A percentile compares a stretch with the other conserved stretches of the same genome.
Evolutionary conservation across 2,113 vertebrate species (phyloP).

Genomic region (Pan paniscus): DNA sequence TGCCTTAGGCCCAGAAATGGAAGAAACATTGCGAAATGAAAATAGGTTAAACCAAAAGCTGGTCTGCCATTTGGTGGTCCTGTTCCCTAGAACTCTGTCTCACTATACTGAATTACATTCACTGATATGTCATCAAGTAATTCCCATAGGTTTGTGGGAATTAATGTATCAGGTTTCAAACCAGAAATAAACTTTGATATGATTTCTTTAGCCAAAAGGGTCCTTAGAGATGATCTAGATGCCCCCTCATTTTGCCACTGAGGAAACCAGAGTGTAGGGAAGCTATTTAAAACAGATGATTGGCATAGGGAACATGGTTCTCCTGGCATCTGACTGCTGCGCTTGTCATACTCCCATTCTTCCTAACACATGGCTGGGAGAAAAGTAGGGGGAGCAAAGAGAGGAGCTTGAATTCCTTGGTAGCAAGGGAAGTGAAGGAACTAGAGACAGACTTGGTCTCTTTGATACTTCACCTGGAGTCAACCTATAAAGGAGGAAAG

Average conservation of each 20-base stretch:
- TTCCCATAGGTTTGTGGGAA: background rate
- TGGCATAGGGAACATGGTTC: background rate
- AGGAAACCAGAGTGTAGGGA: background rate
- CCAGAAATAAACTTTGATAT: background rate
- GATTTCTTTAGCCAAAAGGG: background rate
- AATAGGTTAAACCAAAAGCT: constrained; percentile 31
- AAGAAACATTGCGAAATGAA: constrained; percentile 1
- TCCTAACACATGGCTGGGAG: background rate
- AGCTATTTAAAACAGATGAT: background rate
- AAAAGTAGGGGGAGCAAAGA: background rate
- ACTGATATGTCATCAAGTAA: background rate
- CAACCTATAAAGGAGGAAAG: background rate
- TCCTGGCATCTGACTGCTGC: background rate
- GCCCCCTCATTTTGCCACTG: background rate
- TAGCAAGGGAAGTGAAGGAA: background rate
- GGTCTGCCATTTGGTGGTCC: background rate
- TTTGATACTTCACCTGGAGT: background rate
- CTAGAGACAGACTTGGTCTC: background rate
- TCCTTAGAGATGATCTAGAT: background rate
- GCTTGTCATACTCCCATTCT: background rate
- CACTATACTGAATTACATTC: background rate
- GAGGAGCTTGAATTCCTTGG: background rate
- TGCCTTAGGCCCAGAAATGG: background rate
- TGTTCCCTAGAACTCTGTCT: background rate
- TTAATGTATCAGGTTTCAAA: background rate